phyloP scores from a whole-genome alignment of 2,888 invertebrate species.

The Urechis unicinctus region DNA sequence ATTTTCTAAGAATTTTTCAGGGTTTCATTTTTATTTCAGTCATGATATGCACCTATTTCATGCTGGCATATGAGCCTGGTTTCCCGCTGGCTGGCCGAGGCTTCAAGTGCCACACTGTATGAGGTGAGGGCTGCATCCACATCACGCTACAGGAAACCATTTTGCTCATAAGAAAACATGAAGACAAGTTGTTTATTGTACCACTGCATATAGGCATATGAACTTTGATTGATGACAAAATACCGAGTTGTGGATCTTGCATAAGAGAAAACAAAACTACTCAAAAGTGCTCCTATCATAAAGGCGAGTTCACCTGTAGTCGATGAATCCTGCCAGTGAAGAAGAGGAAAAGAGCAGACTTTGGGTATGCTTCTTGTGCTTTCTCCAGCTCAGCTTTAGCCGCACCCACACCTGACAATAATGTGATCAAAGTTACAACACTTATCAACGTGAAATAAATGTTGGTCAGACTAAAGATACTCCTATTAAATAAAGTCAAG shows the following conservation, averaged over 20 bases:
- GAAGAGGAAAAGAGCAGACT: conserved; percentile 63
- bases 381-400: conserved; percentile 53
- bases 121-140: conserved; percentile 57
- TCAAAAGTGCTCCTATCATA: too few species aligned
- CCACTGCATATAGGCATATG: conserved; percentile 1
- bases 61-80: conserved; percentile 60
- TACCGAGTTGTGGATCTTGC: too few species aligned
- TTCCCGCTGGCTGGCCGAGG: conserved; percentile 59
- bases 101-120: conserved; percentile 58
- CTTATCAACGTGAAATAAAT: too few species aligned
- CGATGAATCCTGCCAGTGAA: conserved; percentile 62
- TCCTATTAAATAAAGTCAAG: conserved; percentile 3
- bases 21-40: conserved; percentile 15
- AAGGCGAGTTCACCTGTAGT: conserved; percentile 62
- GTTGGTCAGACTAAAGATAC: not conserved
- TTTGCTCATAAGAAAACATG: conserved; percentile 19
- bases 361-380: conserved; percentile 52
- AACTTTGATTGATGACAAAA: conserved; percentile 1
- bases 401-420: conserved; percentile 51
- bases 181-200: too few species aligned
- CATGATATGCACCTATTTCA: conserved; percentile 54
- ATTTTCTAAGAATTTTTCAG: not conserved
- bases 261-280: not conserved
- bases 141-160: conserved; percentile 54
- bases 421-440: too few species aligned